Conservation (phyloP, 2,113 vertebrate genomes). For the Eptesicus fuscus region DNA sequence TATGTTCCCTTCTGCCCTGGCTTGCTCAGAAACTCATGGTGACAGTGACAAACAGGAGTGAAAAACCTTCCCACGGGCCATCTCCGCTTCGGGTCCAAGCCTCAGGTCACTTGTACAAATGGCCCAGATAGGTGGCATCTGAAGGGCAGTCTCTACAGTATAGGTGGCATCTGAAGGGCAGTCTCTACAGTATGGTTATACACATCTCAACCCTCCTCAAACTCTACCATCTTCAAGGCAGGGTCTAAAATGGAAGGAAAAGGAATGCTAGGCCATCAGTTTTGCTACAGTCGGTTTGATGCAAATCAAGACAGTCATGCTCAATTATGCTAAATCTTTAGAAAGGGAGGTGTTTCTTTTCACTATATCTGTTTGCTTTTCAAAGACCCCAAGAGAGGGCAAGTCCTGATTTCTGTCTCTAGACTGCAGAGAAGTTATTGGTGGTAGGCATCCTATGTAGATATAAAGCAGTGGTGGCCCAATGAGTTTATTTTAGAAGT, state of each 20-base stretch:
- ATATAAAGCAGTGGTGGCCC: not conserved
- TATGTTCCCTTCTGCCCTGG: slow-evolving; percentile 76
- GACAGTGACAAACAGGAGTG: not conserved
- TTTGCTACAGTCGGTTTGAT: not conserved
- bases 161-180: not conserved
- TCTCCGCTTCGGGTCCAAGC: accelerated
- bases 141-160: not conserved
- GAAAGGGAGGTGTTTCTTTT: not conserved
- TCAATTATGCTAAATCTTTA: not conserved
- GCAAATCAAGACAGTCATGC: too few species aligned
- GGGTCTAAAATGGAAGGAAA: not conserved
- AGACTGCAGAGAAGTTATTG: not conserved
- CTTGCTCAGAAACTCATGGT: not conserved
- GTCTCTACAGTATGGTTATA: not conserved
- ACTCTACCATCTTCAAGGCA: not conserved
- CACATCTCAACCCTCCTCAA: not conserved
- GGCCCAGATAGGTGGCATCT: not conserved
- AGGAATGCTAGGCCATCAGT: not conserved
- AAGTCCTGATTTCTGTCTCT: not conserved
- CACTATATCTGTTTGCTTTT: not conserved
- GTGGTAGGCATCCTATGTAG: not conserved
- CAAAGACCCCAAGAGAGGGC: not conserved
- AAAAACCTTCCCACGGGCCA: accelerated
- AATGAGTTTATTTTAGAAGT: not conserved
- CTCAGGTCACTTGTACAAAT: too few species aligned